Base-by-base conservation (phyloP, 2,888 invertebrate genomes). In the Macaria notata region DNA sequence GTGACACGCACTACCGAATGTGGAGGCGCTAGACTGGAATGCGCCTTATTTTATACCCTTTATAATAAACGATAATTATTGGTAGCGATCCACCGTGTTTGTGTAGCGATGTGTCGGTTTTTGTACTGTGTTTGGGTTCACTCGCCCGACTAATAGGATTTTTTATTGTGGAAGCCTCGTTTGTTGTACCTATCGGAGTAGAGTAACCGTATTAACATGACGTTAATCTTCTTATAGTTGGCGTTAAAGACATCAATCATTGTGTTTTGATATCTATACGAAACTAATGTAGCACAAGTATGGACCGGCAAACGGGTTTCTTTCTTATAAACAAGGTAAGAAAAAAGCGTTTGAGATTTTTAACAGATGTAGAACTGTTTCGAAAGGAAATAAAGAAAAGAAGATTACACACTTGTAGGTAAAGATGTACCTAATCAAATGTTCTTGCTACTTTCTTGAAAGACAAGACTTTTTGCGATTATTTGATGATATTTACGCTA, bases 1-100 rank as follows among this genome's bases (percentile, higher is more conserved):
- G 83, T 89, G 91, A 89, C 90, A 88, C 83, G 84, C 83, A 90
- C 90, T 90, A 90, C 91, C 84, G 89, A 89, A 88, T 79, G 81
- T 78, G 75, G 67, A 74, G 56, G 57, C 61, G 70, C 78, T 80
- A 78, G 79, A 84, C 83, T 80, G 83, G 83, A 81, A 86, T 83
- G 84, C 76, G 81, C 78, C 81, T 86, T 84, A 84, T 83, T 84
- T 80, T 83, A 19, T 19, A 86, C 84, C 84, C 86, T 85, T 84
- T 84, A 79, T 81, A 82, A 84, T 83, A 78, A 79, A 75, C 81
- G 77, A 74, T 88, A 86, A 87, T 88, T 85, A 88, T 86, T 83
- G 82, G 83, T 85, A 84, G 83, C 78, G 70, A 71, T 70, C 71
- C 61, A 65, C 19, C 8, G 46, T 78, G 72, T 81, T 76, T 78